Evolutionary conservation across 2,113 vertebrate genomes (phyloP), one percentile per base, ranked within the genome.

Genomic region (Myrmecobius fasciatus): DNA sequence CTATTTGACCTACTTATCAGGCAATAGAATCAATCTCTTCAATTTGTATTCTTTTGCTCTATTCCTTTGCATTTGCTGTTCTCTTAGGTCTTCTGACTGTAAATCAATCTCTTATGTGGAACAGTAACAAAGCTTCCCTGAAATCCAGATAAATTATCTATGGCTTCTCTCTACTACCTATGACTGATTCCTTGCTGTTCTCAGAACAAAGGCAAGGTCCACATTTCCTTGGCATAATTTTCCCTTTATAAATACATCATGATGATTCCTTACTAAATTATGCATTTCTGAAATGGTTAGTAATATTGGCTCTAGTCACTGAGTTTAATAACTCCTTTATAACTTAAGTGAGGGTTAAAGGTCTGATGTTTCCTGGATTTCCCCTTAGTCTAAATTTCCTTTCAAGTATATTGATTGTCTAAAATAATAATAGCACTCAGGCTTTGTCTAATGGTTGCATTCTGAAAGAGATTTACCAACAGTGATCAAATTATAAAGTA

Each of bases 101-200:
- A 60, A 96, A 96, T 47, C 0, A 93, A 48, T 96, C 94, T 91
- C 89, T 91, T 94, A 93, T 91, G 92, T 25, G 12, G 28, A 94
- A 90, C 28, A 88, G 53, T 26, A 47, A n/a, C n/a, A 56, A 93
- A 12, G 17, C 11, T 48, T 94, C 95, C 56, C 52, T 95, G n/a
- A 95, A 94, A 95, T 88, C 93, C 48, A 92, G 75, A 95, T 49
- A 95, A 94, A 89, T n/a, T 53, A 43, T 90, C 46, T 54, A 48
- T 3, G n/a, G 48, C 43, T 25, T 93, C 96, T 92, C 2, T 31
- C 83, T 0, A 60, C 36, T 91, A 9, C 26, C 48, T 91, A 7
- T 24, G 89, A 91, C 25, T 22, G 89, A 91, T 52, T 92, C 89
- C n/a, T 43, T n/a, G 11, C 25, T 53, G 89, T 89, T 53, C 31